A percentile compares a stretch with the other conserved stretches of the same genome.
phyloP scores from a whole-genome alignment of 1,140 invertebrate species.

The Drosophila fuyamai region DNA sequence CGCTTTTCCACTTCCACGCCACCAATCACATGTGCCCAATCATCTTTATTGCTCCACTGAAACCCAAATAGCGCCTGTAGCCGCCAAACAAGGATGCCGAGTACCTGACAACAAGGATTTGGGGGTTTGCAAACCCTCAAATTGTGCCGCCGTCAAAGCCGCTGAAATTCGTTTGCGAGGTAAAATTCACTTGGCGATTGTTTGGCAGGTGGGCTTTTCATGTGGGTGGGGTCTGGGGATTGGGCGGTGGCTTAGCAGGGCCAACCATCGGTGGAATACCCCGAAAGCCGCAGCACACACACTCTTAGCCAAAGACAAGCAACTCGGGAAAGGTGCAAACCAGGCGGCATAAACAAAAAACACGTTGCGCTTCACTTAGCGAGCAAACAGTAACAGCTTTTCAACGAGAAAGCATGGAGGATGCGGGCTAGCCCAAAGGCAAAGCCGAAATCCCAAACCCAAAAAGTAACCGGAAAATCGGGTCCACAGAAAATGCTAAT shows the following conservation, averaged over 20 bases:
- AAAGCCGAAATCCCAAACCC: conserved; percentile 17
- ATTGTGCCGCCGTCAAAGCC: conserved; percentile 32
- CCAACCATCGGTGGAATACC: conserved; percentile 55
- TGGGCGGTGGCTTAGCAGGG: conserved; percentile 13
- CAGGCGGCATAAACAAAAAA: conserved; percentile 62
- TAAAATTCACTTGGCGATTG: conserved; percentile 68
- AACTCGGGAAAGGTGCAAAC: conserved; percentile 61
- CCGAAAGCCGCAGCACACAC: conserved; percentile 53
- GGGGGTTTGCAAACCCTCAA: conserved; percentile 10
- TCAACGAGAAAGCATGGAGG: conserved; percentile 1
- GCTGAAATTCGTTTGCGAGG: conserved; percentile 40
- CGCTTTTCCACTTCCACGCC: conserved; percentile 48
- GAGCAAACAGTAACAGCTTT: conserved; percentile 42
- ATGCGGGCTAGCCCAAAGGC: conserved; percentile 5
- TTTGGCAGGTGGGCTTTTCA: conserved; percentile 40
- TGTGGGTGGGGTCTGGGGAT: conserved; percentile 17
- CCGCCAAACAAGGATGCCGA: conserved; percentile 27
- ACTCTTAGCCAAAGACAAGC: conserved; percentile 16
- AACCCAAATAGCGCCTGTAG: conserved; percentile 40
- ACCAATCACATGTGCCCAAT: conserved; percentile 70
- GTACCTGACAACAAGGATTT: conserved; percentile 29
- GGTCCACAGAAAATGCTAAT: conserved; percentile 49
- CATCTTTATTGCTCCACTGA: conserved; percentile 62
- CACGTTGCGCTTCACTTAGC: conserved; percentile 48
- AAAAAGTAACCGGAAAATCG: conserved; percentile 21